A percentile compares a stretch with the other conserved stretches of the same genome.
Conservation (phyloP, 2,888 invertebrate species). For the Drosophila mercatorum region DNA sequence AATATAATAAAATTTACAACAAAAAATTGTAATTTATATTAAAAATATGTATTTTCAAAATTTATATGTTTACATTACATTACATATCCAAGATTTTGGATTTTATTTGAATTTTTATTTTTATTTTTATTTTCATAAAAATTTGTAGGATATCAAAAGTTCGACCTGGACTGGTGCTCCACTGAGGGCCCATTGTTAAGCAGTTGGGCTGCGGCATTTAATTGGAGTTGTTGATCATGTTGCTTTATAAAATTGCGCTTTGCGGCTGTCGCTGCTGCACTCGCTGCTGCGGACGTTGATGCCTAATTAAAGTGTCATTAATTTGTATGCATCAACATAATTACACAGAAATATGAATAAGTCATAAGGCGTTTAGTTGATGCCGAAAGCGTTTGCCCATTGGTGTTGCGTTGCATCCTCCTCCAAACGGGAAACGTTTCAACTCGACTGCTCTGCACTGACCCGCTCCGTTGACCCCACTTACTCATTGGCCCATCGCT, state of each 20-base stretch:
- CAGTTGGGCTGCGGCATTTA: constrained; percentile 43
- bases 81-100: no score
- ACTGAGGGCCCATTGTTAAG: constrained; percentile 15
- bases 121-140: not conserved
- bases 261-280: constrained; percentile 15
- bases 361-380: constrained; percentile 48
- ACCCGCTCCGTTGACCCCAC: constrained; percentile 73
- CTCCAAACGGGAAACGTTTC: constrained; percentile 18
- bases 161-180: not conserved
- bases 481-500: constrained; percentile 30
- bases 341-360: constrained; percentile 67
- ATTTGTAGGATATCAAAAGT: constrained; percentile 2
- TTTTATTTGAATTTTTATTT: not conserved
- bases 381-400: constrained; percentile 27
- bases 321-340: constrained; percentile 78
- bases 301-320: constrained; percentile 74
- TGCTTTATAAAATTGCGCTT: constrained; percentile 30
- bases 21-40: no score
- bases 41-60: no score
- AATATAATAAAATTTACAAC: no score
- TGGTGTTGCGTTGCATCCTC: constrained; percentile 31
- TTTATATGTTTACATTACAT: no score
- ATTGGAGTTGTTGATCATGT: constrained; percentile 41
- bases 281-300: constrained; percentile 20
- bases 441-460: constrained; percentile 28